Evolutionary conservation across 2,888 invertebrate genomes (phyloP).

Genomic region (Leptopilina myrica): DNA sequence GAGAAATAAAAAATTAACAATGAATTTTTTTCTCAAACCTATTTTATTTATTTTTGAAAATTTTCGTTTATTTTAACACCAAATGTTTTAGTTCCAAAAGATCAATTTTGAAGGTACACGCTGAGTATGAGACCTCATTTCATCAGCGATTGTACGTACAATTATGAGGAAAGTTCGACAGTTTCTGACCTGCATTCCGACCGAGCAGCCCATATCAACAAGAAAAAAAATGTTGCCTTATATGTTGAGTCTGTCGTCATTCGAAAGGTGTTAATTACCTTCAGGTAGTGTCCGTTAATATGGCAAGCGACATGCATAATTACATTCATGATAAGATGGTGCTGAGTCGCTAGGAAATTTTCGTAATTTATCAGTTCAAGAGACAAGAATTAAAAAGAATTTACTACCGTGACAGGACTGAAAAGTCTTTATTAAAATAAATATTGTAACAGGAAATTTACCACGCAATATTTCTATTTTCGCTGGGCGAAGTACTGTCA

Average conservation of each 20-base stretch:
- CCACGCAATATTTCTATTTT: too few relatives aligned
- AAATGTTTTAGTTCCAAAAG: not conserved
- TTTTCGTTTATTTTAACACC: not conserved
- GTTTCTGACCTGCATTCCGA: constrained; percentile 16
- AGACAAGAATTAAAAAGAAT: not conserved
- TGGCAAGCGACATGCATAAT: constrained; percentile 15
- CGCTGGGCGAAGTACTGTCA: too few relatives aligned
- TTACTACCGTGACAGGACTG: not conserved
- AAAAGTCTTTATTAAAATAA: too few relatives aligned
- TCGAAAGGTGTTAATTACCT: constrained; percentile 31
- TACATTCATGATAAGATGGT: not conserved
- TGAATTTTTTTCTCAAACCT: not conserved
- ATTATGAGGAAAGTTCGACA: constrained; percentile 55
- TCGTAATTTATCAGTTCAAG: too few relatives aligned
- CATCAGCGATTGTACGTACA: constrained; percentile 44
- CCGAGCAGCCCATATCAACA: constrained; percentile 8
- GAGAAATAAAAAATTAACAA: not conserved
- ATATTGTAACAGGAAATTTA: too few relatives aligned
- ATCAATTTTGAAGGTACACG: not conserved
- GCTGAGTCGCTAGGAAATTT: too few relatives aligned
- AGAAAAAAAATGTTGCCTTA: constrained; percentile 18
- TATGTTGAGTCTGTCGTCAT: constrained; percentile 1
- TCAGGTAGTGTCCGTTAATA: constrained; percentile 22
- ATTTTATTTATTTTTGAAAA: not conserved
- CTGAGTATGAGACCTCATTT: constrained; percentile 45